Base-by-base conservation (phyloP, 2,113 vertebrate species). In the Mirounga angustirostris region DNA sequence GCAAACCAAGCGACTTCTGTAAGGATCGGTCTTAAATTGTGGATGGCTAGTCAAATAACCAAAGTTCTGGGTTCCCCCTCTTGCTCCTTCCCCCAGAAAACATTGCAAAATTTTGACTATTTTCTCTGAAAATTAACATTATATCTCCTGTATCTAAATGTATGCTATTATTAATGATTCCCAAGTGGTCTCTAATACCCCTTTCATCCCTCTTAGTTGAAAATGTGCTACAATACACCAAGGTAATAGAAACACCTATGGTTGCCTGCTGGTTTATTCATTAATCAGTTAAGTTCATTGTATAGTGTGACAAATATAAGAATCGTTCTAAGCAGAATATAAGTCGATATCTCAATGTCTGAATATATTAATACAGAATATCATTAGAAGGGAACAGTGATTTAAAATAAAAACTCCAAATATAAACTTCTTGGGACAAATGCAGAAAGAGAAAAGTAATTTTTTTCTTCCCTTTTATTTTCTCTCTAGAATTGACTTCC, bases 1-100 rank as follows among this genome's bases (percentile, higher is more conserved):
- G 87, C 94, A 94, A 97, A 92, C 97, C 85, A 89, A 95, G 78
- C 6, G 3, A 59, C 96, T 95, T 86, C 81, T 91, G 50, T 14
- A 15, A 80, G 63, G 30, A 61, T 79, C 40, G 18, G 19, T 65
- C 71, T 92, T 96, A 67, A 95, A 79, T n/a, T 16, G 28, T 30
- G 43, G 26, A 30, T 50, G 74, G 22, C 74, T 40, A 54, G 11
- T 14, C 21, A 12, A 54, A 93, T 61, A 59, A 85, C 15, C 1
- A 18, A 46, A 10, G 30, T 52, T 93, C 58, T 73, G 13, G 21
- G 13, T 74, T 89, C 61, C 2, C 9, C 1, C 15, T 19, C 12
- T 30, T 65, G 4, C 12, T 24, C 1, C 4, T 73, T 56, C 24
- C 43, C n/a, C 10, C n/a, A 65, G 61, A 58, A 93, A 65, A 50